Evolutionary conservation across 53 echinoderm and acorn worm species (phyloP).

Genomic region (Astropecten irregularis): DNA sequence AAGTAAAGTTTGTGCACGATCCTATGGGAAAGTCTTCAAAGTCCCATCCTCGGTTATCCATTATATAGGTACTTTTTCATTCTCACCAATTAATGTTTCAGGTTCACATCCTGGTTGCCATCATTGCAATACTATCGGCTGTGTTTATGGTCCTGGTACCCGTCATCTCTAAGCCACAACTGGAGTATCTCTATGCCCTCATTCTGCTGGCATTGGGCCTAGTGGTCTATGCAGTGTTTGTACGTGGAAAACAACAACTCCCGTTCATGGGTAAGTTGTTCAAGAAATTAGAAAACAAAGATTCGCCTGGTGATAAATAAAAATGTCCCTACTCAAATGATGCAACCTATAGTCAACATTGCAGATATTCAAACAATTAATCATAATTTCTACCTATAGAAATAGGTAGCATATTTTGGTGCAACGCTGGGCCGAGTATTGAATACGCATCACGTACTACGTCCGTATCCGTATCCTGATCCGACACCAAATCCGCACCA

Average conservation of each 20-base stretch:
- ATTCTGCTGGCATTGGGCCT: conserved; percentile 2
- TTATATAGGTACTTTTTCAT: no score
- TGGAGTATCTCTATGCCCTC: conserved; percentile 21
- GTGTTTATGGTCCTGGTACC: conserved; percentile 11
- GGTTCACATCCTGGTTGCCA: conserved; percentile 13
- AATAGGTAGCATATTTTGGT: no score
- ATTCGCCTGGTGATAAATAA: background rate
- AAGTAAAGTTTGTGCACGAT: no score
- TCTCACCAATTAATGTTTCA: no score
- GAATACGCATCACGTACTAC: no score
- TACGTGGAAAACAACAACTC: conserved; percentile 9
- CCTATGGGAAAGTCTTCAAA: no score
- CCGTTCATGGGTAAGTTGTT: conserved; percentile 7
- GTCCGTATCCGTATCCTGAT: no score
- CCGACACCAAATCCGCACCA: no score
- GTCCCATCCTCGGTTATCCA: no score
- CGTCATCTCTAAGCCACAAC: background rate
- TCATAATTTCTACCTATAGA: background rate
- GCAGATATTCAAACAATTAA: no score
- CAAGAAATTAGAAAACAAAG: background rate
- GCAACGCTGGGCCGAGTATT: no score
- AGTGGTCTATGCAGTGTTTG: background rate
- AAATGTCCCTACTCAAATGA: background rate
- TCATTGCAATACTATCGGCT: background rate
- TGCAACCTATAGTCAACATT: no score